These are phyloP conservation scores for Aurelia sp. DNA, from an alignment of 30 jellyfish, hydroid and myxozoan species.

Conservation along the genomic window DNA sequence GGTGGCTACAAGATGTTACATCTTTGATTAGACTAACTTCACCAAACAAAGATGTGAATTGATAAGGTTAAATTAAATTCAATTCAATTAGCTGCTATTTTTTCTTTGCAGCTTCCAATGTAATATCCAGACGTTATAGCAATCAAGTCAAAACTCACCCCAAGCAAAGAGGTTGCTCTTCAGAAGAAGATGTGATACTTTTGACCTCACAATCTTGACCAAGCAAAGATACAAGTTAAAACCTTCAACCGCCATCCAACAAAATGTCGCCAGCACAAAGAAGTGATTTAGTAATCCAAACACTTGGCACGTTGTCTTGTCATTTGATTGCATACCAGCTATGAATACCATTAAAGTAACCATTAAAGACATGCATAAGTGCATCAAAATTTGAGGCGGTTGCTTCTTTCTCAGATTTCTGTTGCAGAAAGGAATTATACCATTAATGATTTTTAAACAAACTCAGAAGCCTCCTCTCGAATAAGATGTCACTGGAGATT, in stretches of 20 bases:
- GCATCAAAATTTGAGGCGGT: constrained; percentile 28
- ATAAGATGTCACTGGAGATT: too few relatives aligned
- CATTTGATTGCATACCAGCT: constrained; percentile 6
- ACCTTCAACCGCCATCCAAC: constrained; percentile 62
- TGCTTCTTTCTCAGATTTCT: constrained; percentile 42
- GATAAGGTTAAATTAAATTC: too few relatives aligned
- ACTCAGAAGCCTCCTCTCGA: too few relatives aligned
- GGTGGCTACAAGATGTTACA: too few relatives aligned
- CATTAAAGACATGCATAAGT: constrained; percentile 28
- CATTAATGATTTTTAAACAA: too few relatives aligned
- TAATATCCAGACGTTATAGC: too few relatives aligned
- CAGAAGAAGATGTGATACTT: constrained; percentile 13
- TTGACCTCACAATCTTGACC: constrained; percentile 30
- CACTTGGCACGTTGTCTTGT: not conserved
- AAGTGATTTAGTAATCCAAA: constrained; percentile 28
- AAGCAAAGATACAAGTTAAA: constrained; percentile 22
- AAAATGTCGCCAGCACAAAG: constrained; percentile 46
- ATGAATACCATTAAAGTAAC: constrained; percentile 2
- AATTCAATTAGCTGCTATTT: too few relatives aligned
- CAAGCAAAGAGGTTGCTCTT: constrained; percentile 36
- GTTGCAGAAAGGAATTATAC: not conserved
- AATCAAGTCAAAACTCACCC: constrained; percentile 30
- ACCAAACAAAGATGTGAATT: too few relatives aligned
- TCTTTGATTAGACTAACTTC: too few relatives aligned
- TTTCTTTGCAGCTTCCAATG: too few relatives aligned